Percentiles rank a stretch among this genome's conserved stretches.
Conservation (phyloP, 92 coral and sea anemone genomes). For the Epizoanthus illoricatus region DNA sequence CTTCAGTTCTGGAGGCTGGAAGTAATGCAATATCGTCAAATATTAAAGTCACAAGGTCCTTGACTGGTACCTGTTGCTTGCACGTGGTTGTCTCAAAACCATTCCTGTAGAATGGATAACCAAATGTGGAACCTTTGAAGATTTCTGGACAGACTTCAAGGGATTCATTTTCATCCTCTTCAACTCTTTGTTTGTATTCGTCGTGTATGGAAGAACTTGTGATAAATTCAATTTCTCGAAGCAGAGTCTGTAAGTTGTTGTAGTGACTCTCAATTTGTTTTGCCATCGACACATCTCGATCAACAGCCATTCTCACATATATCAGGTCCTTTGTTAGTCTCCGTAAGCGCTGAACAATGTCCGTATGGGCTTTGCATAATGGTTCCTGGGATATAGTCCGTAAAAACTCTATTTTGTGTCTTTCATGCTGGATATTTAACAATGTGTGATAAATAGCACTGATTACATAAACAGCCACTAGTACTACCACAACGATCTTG, state of each 20-base stretch:
- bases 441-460: conserved; percentile 53
- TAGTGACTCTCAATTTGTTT: conserved; percentile 71
- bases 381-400: conserved; percentile 53
- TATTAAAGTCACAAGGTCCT: conserved; percentile 68
- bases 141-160: conserved; percentile 80
- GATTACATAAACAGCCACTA: conserved; percentile 50
- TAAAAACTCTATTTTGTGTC: conserved; percentile 25
- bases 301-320: conserved; percentile 62
- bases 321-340: conserved; percentile 62
- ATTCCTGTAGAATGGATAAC: conserved; percentile 79
- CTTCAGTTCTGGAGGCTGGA: conserved; percentile 38
- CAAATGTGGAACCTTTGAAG: conserved; percentile 71
- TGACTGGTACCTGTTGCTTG: conserved; percentile 40
- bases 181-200: conserved; percentile 14
- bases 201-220: conserved; percentile 43
- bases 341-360: conserved; percentile 49
- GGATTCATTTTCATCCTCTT: conserved; percentile 42
- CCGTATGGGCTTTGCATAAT: conserved; percentile 62
- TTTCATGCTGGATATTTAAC: conserved; percentile 46
- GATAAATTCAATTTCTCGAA: conserved; percentile 72
- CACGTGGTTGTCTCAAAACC: conserved; percentile 79
- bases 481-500: conserved; percentile 42
- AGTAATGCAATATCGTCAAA: conserved; percentile 67
- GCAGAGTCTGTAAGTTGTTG: conserved; percentile 70
- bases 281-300: conserved; percentile 62